Base-by-base conservation (phyloP, 2,888 invertebrate species). In the Brenthis daphne region DNA sequence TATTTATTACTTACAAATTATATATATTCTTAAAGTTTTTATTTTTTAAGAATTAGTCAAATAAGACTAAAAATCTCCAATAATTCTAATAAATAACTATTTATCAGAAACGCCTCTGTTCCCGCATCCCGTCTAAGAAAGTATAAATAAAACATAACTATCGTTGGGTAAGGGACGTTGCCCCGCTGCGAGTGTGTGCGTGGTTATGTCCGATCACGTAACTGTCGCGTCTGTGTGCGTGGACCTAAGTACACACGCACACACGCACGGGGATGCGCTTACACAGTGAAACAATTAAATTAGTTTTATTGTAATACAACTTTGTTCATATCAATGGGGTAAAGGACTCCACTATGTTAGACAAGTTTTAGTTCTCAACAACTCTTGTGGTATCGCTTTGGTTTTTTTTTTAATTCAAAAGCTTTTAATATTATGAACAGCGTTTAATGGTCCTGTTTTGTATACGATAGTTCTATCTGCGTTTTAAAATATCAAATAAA, bases 121-220 rank as follows among this genome's bases (percentile, higher is more conserved):
- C 77, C 69, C 70, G 73, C 79, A 79, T 79, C 83, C 82, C 84
- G 73, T 77, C 80, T 86, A 90, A 90, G 91, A 91, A 90, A 91
- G 90, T 90, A 91, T 91, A 92, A 92, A 92, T 90, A 92, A 91
- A 91, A 91, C 90, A 90, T 88, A 88, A 90, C 85, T 85, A 88
- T 83, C 78, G 79, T 74, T 77, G 67, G 77, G 83, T 80, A 81
- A 84, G 90, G 92, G 92, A 90, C 91, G 90, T 89, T 91, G 91
- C 86, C 90, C 91, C 65, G 68, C 68, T 68, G 74, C 48, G 61
- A 53, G 84, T 82, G 86, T 80, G 83, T 70, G 88, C 82, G 82
- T 73, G 77, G 81, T 84, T 84, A 84, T 84, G 84, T 84, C 73
- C 80, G 81, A 80, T 82, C 86, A 85, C 86, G 86, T 85, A 82